Conservation (phyloP, 53 echinoderm and acorn worm species). For the Luidia sarsii region DNA sequence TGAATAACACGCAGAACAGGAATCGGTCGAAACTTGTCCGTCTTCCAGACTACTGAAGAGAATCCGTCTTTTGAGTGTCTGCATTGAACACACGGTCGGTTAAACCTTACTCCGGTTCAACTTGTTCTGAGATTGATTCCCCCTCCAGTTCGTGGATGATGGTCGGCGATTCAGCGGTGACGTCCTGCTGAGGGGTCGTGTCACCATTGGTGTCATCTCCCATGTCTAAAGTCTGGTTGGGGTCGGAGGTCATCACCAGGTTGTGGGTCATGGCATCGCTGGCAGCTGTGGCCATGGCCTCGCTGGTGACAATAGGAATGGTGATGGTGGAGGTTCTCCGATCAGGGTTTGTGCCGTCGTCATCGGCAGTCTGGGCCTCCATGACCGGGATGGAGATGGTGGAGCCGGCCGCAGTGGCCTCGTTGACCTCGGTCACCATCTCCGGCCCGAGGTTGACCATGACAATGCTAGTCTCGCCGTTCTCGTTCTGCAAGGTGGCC, state of each 20-base stretch:
- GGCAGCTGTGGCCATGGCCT: neutral
- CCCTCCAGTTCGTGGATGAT: conserved; percentile 1
- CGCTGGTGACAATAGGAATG: neutral
- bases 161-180: no score
- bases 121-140: conserved; percentile 16
- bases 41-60: no score
- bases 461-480: conserved; percentile 87
- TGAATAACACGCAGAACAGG: no score
- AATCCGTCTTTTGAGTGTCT: no score
- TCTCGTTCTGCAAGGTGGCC: conserved; percentile 82
- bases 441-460: conserved; percentile 88
- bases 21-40: no score
- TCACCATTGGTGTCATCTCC: no score
- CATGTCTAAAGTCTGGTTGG: neutral
- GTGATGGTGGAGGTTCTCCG: neutral
- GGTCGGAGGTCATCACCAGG: conserved; percentile 12
- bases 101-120: no score
- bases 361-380: neutral
- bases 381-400: conserved; percentile 34
- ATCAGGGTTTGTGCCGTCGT: neutral
- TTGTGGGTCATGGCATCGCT: neutral
- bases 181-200: no score
- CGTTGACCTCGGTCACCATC: conserved; percentile 35
- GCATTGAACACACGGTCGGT: no score
- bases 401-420: neutral